A percentile compares a stretch with the other conserved stretches of the same genome.
phyloP scores from a whole-genome alignment of 1,140 invertebrate species.

The Drosophila quadrilineata region DNA sequence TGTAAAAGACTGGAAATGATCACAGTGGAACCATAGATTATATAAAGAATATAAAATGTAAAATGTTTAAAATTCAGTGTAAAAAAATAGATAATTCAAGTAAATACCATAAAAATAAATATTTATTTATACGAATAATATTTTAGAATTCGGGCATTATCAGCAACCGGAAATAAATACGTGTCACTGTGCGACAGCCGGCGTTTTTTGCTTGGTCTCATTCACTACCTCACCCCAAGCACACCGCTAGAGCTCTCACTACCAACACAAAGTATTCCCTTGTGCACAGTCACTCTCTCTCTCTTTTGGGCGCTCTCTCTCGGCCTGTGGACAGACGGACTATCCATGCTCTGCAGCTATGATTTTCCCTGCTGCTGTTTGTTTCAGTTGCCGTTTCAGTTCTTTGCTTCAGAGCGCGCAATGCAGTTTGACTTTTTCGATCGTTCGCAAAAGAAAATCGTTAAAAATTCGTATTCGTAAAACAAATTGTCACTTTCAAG shows the following conservation, averaged over 20 bases:
- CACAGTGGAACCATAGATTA: not conserved
- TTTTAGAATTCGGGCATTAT: not conserved
- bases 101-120: not conserved
- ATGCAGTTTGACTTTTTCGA: conserved; percentile 40
- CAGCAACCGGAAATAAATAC: not conserved
- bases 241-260: too few relatives aligned
- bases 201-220: conserved; percentile 22
- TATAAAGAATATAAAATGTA: not conserved
- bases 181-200: conserved; percentile 21
- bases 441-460: conserved; percentile 5
- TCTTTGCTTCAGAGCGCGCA: conserved; percentile 40
- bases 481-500: not conserved
- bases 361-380: conserved; percentile 45
- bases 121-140: not conserved
- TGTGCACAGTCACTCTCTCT: not conserved
- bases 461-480: conserved; percentile 2
- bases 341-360: conserved; percentile 22
- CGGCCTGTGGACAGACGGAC: not conserved
- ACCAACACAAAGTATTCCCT: not conserved
- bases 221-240: too few relatives aligned
- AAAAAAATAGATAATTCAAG: not conserved
- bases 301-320: not conserved
- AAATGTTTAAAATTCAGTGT: not conserved
- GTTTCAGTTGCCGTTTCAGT: conserved; percentile 42
- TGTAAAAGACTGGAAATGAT: not conserved